Percentiles rank a stretch among this genome's conserved stretches.
Evolutionary conservation across 1,140 invertebrate genomes (phyloP).

Genomic region (Bicyclus anynana): DNA sequence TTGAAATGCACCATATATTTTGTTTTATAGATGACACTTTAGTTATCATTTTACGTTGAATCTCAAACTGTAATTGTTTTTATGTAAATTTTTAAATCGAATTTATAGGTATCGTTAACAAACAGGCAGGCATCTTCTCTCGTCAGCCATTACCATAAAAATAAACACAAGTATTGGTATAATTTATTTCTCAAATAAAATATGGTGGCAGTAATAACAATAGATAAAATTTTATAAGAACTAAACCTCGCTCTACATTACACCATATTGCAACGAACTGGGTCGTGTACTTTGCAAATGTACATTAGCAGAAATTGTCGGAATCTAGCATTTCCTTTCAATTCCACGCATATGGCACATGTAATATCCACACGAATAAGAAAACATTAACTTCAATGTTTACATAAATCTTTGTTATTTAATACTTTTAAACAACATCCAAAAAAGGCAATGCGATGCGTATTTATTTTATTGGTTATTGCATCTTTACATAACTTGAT

Average conservation of each 20-base stretch:
- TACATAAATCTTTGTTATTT: background rate
- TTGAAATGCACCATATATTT: no score
- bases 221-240: conserved; percentile 28
- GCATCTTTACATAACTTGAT: conserved; percentile 1
- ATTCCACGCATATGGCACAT: background rate
- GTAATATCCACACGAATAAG: background rate
- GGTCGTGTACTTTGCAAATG: conserved; percentile 27
- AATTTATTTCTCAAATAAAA: no score
- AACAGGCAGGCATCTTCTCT: no score
- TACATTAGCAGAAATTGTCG: conserved; percentile 21
- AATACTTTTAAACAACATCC: background rate
- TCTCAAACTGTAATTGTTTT: no score
- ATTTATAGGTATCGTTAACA: no score
- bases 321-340: conserved; percentile 25
- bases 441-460: no score
- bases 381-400: background rate
- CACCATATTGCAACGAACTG: conserved; percentile 37
- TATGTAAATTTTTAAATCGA: no score
- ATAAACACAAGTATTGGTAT: no score
- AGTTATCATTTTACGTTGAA: no score
- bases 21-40: no score
- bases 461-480: background rate
- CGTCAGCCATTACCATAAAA: no score
- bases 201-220: no score
- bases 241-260: conserved; percentile 43